These are phyloP conservation scores for Hedychridium roseum DNA, from an alignment of 2,888 invertebrate species.

Conservation along the genomic window DNA sequence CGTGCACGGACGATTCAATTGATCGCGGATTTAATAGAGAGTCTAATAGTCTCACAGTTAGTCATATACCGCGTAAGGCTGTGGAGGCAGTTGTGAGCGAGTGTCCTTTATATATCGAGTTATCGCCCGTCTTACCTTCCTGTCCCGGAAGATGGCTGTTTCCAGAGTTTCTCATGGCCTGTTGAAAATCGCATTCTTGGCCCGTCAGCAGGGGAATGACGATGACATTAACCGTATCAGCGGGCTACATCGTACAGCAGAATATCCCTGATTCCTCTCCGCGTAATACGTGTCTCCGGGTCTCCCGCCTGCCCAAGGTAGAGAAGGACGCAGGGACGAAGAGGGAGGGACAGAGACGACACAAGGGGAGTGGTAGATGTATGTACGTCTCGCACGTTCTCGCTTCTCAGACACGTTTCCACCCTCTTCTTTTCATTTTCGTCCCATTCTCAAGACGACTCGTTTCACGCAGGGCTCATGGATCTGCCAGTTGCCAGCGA, in stretches of 20 bases:
- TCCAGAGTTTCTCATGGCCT: constrained; percentile 17
- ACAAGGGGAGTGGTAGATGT: too few relatives aligned
- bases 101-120: constrained; percentile 24
- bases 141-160: constrained; percentile 15
- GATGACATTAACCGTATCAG: constrained; percentile 31
- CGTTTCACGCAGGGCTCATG: constrained; percentile 15
- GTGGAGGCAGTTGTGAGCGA: too few relatives aligned
- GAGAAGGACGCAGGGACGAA: too few relatives aligned
- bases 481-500: constrained; percentile 20
- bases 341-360: too few relatives aligned
- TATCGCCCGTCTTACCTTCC: constrained; percentile 21
- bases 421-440: constrained; percentile 17
- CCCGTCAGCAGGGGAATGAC: too few relatives aligned
- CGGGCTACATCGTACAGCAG: constrained; percentile 24
- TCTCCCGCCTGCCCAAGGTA: constrained; percentile 22
- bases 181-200: constrained; percentile 32
- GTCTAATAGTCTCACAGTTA: constrained; percentile 25
- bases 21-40: constrained; percentile 25
- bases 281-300: constrained; percentile 22
- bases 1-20: background rate
- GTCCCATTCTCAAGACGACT: too few relatives aligned
- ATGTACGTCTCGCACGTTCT: too few relatives aligned
- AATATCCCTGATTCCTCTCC: constrained; percentile 17
- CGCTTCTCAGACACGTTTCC: constrained; percentile 31
- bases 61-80: constrained; percentile 5